These are phyloP conservation scores for Simalia tracyae DNA, from an alignment of 2,797 vertebrate species.

Conservation along the genomic window DNA sequence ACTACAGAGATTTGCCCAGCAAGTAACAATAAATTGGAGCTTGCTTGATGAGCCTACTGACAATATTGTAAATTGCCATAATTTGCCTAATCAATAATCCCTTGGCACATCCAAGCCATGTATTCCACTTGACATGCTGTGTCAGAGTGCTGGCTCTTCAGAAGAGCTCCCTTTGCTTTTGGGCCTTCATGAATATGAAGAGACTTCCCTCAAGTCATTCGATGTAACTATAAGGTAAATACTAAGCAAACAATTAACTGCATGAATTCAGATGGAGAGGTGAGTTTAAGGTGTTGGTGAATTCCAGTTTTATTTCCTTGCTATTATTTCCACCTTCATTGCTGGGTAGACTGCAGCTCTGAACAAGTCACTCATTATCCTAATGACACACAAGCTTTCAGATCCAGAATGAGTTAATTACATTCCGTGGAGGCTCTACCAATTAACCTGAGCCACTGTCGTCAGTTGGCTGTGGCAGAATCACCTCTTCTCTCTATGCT, in stretches of 20 bases:
- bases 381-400: slow-evolving; percentile 17
- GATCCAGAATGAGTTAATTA: slow-evolving; percentile 36
- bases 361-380: slow-evolving; percentile 19
- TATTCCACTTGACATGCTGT: slow-evolving; percentile 14
- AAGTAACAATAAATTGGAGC: neutral
- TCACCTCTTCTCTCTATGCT: neutral
- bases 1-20: neutral
- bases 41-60: neutral
- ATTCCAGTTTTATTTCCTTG: neutral
- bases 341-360: slow-evolving; percentile 14
- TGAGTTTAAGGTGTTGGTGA: neutral
- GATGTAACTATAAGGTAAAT: neutral
- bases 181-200: too few relatives aligned
- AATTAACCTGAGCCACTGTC: slow-evolving; percentile 13
- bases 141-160: neutral
- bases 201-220: neutral
- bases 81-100: neutral
- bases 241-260: neutral
- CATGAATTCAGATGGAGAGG: neutral
- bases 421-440: slow-evolving; percentile 3
- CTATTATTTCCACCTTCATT: neutral
- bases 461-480: neutral
- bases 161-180: neutral
- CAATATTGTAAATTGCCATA: neutral
- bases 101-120: neutral